Evolutionary conservation across 2,797 vertebrate genomes (phyloP), one percentile per base, ranked within the genome.

Genomic region (Urocyon cinereoargenteus): DNA sequence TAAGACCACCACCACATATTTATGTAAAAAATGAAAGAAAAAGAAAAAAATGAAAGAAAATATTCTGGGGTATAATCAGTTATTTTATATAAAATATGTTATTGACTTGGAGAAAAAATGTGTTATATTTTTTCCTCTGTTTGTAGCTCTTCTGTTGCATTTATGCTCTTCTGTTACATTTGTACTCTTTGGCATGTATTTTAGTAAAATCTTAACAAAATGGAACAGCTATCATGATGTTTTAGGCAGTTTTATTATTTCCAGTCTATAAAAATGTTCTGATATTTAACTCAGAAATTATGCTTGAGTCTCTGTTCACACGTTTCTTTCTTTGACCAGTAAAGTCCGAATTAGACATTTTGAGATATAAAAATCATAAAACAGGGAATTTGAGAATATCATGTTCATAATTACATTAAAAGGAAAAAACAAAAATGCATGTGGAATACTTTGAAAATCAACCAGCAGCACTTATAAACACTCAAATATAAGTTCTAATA

Each of bases 21-120:
- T 66, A 53, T 19, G 11, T 68, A 59, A 21, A 91, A 86, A 64
- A 34, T 59, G 18, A 86, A 93, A 96, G 31, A 90, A 96, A 93
- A 68, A 45, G 6, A 45, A 45, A 53, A 51, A 86, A 64, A 31
- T 59, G 18, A 86, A 93, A 96, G 31, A 90, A 96, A 93, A 68
- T 53, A 87, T 26, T 64, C 15, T 85, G 36, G 6, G 40, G 0
- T 57, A 53, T 53, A 86, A 31, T 79, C 22, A 57, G 5, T 1
- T 86, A 22, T 92, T 91, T 79, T 49, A 66, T 61, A 64, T 79
- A 88, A 86, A 83, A 21, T 66, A 51, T 55, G 91, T 92, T 16
- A 75, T 57, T 64, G 53, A 53, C 16, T 55, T 91, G 1, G n/a
- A 94, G 31, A 62, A 66, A 84, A 53, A 11, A 45, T 36, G 4